phyloP scores from a whole-genome alignment of 2,888 invertebrate species.

The Apoda limacodes region DNA sequence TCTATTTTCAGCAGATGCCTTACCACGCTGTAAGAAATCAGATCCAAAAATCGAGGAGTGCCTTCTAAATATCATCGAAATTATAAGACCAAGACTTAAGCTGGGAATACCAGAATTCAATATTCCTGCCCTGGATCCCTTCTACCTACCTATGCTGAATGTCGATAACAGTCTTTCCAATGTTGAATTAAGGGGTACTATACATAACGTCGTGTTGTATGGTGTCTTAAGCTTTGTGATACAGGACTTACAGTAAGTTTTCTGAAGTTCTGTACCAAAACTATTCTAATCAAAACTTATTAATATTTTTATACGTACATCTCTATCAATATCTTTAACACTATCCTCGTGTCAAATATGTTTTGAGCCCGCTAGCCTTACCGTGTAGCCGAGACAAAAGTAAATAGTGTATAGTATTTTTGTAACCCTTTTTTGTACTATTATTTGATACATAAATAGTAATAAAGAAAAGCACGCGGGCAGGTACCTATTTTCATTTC shows the following conservation, averaged over 20 bases:
- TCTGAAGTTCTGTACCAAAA: too few species aligned
- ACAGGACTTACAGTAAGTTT: slow-evolving; percentile 73
- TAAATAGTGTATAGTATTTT: too few species aligned
- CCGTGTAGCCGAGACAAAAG: too few species aligned
- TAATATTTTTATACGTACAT: too few species aligned
- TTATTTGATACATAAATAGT: too few species aligned
- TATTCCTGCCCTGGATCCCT: slow-evolving; percentile 77
- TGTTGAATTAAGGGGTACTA: slow-evolving; percentile 75
- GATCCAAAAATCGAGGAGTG: slow-evolving; percentile 74
- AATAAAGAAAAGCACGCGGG: background rate
- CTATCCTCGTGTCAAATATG: too few species aligned
- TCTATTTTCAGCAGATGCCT: slow-evolving; percentile 63
- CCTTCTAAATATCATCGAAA: slow-evolving; percentile 68
- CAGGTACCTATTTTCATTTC: background rate
- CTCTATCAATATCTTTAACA: too few species aligned
- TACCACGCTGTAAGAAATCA: slow-evolving; percentile 72
- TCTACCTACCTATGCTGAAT: slow-evolving; percentile 75
- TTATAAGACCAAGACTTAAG: slow-evolving; percentile 65
- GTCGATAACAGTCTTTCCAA: slow-evolving; percentile 77
- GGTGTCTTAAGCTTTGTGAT: slow-evolving; percentile 75
- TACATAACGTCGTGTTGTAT: slow-evolving; percentile 72
- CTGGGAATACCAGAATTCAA: slow-evolving; percentile 74
- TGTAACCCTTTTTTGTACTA: too few species aligned
- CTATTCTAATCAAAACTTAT: too few species aligned
- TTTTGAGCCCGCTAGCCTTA: too few species aligned